Conservation (phyloP, 1,140 invertebrate species). For the Philopotamus ludificatus region DNA sequence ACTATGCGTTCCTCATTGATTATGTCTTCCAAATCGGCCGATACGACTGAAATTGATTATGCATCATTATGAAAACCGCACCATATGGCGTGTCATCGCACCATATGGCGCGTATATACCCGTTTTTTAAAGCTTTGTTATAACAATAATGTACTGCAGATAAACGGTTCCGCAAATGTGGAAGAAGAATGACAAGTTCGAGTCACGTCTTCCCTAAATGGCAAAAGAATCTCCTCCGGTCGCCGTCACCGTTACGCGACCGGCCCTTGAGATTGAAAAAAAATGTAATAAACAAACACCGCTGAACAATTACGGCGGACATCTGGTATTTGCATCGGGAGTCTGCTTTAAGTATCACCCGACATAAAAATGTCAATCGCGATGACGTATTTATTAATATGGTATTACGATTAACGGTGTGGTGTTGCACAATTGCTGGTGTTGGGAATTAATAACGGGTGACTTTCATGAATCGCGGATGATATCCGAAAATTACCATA, state of each 20-base stretch:
- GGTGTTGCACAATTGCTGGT: no score
- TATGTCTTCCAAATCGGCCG: slow-evolving; percentile 30
- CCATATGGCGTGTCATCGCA: no score
- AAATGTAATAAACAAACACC: not conserved
- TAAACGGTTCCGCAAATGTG: not conserved
- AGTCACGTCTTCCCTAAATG: slow-evolving; percentile 2
- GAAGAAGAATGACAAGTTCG: not conserved
- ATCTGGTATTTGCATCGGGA: not conserved
- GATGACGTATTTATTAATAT: not conserved
- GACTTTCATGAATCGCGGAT: no score
- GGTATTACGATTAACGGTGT: not conserved
- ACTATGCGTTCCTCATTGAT: slow-evolving; percentile 31
- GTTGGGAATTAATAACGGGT: no score
- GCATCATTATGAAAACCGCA: not conserved
- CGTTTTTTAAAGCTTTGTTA: not conserved
- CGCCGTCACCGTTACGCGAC: slow-evolving; percentile 4
- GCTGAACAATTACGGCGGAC: not conserved
- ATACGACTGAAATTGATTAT: slow-evolving; percentile 32
- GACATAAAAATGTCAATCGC: not conserved
- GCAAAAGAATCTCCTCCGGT: slow-evolving; percentile 5
- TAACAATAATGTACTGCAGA: not conserved
- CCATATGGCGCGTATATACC: no score
- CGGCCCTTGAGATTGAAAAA: not conserved
- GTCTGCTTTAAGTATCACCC: not conserved
- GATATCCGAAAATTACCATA: no score